Conservation (phyloP, 1,140 invertebrate species). For the Paracyclopina nana region DNA sequence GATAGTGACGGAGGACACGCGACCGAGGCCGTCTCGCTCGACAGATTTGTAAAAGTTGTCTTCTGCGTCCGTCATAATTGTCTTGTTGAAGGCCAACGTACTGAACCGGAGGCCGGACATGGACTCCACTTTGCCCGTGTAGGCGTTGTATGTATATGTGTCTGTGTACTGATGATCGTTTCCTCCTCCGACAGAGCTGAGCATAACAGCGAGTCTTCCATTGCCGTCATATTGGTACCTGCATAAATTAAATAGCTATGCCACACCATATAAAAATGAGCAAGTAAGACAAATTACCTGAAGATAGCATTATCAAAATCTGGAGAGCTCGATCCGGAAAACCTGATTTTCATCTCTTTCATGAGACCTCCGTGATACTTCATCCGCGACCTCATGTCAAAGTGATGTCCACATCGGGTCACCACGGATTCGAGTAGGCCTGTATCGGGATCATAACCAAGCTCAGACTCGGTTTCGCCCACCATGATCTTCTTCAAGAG, state of each 20-base stretch:
- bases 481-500: slow-evolving; percentile 62
- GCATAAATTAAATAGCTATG: too few relatives aligned
- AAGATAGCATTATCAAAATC: slow-evolving; percentile 62
- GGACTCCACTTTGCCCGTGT: slow-evolving; percentile 55
- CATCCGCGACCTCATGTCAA: slow-evolving; percentile 63
- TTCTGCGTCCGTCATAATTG: slow-evolving; percentile 61
- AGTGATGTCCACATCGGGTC: slow-evolving; percentile 51
- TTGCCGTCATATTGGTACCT: slow-evolving; percentile 73
- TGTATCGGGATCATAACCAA: slow-evolving; percentile 60
- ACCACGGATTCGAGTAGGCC: slow-evolving; percentile 61
- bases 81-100: slow-evolving; percentile 59
- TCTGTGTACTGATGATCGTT: slow-evolving; percentile 27
- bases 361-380: slow-evolving; percentile 70
- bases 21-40: slow-evolving; percentile 58
- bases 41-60: slow-evolving; percentile 68
- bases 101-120: slow-evolving; percentile 62
- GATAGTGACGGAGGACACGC: slow-evolving; percentile 51
- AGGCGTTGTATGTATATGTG: slow-evolving; percentile 56
- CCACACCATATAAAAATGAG: too few relatives aligned
- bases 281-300: too few relatives aligned
- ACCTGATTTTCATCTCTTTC: slow-evolving; percentile 64
- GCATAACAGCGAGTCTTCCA: slow-evolving; percentile 53
- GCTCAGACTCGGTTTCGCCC: slow-evolving; percentile 63
- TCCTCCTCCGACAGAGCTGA: slow-evolving; percentile 59
- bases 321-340: slow-evolving; percentile 44